A percentile compares a stretch with the other conserved stretches of the same genome.
Conservation (phyloP, 1,140 invertebrate species). For the Cryptotermes secundus region DNA sequence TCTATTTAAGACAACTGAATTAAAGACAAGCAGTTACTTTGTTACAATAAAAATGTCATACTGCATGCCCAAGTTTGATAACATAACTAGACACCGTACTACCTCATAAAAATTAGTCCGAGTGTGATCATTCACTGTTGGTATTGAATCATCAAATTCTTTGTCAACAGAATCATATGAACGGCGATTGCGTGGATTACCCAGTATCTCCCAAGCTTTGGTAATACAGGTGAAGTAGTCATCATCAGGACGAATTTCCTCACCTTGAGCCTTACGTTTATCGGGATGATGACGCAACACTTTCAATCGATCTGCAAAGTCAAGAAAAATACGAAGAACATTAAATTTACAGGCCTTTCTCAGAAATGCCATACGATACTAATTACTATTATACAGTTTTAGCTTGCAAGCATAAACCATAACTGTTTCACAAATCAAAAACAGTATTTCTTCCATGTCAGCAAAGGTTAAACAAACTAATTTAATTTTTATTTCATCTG, state of each 20-base stretch:
- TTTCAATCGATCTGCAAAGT: conserved; percentile 70
- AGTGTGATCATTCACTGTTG: conserved; percentile 65
- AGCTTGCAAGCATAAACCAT: too few species aligned
- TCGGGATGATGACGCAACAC: conserved; percentile 97
- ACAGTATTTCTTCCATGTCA: too few species aligned
- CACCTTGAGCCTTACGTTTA: conserved; percentile 86
- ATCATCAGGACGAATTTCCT: conserved; percentile 79
- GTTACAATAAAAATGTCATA: background rate
- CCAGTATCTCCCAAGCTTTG: conserved; percentile 92
- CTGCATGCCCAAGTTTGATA: background rate
- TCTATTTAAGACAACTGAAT: too few species aligned
- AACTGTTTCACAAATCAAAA: too few species aligned
- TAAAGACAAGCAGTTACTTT: too few species aligned
- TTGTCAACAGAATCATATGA: conserved; percentile 97
- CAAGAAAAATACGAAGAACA: conserved; percentile 19
- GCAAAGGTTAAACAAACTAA: too few species aligned
- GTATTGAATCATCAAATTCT: conserved; percentile 87
- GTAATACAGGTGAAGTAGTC: conserved; percentile 99
- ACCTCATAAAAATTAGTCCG: conserved; percentile 83
- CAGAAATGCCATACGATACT: too few species aligned
- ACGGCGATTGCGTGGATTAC: conserved; percentile 75
- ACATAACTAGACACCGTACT: background rate
- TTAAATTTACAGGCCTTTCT: too few species aligned
- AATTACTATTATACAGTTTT: too few species aligned
- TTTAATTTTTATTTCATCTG: too few species aligned